Evolutionary conservation across 2,888 invertebrate genomes (phyloP).

Genomic region (Iselma pallidipennis): DNA sequence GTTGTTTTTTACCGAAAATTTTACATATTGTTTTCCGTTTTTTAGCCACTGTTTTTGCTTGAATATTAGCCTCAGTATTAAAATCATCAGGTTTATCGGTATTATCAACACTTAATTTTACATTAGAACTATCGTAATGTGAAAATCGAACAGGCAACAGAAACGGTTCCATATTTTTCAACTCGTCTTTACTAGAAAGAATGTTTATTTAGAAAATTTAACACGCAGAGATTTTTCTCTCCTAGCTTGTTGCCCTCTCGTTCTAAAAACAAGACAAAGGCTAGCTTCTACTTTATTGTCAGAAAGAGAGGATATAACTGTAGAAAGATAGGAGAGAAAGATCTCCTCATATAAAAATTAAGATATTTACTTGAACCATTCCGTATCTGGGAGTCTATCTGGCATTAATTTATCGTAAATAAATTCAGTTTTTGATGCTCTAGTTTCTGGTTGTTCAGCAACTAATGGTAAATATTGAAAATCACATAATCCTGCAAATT

Average conservation of each 20-base stretch:
- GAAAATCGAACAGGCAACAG: constrained; percentile 18
- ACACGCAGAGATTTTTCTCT: no score
- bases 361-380: constrained; percentile 62
- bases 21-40: constrained; percentile 15
- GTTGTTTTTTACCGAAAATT: constrained; percentile 18
- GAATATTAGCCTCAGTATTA: not conserved
- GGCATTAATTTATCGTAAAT: constrained; percentile 70
- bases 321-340: no score
- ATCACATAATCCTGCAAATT: constrained; percentile 75
- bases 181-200: constrained; percentile 11
- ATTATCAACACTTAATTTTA: constrained; percentile 9
- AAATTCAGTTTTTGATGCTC: constrained; percentile 59
- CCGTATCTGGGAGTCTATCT: constrained; percentile 54
- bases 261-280: constrained; percentile 13
- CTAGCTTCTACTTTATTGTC: constrained; percentile 35
- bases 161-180: constrained; percentile 20
- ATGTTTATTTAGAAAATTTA: no score
- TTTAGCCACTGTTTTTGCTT: constrained; percentile 2
- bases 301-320: no score
- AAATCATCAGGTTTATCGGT: constrained; percentile 7
- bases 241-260: no score
- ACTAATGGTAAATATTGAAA: constrained; percentile 88
- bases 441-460: constrained; percentile 47
- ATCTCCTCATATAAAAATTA: no score
- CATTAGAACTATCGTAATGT: constrained; percentile 13